These are phyloP conservation scores for Sipha maydis DNA, from an alignment of 2,888 invertebrate genomes.

Conservation along the genomic window DNA sequence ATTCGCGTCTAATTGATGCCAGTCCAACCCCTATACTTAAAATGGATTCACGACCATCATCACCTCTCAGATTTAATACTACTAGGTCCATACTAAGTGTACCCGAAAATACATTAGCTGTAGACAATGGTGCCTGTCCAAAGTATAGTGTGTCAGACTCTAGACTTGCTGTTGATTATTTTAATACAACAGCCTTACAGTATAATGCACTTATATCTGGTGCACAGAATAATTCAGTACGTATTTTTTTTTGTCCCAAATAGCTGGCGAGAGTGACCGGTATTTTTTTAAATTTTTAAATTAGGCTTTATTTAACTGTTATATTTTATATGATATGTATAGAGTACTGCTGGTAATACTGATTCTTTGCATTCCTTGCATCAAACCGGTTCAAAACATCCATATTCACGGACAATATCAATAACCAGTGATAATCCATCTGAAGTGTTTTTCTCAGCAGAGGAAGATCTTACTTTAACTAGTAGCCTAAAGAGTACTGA, in stretches of 20 bases:
- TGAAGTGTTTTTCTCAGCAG: constrained; percentile 92
- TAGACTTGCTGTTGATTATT: constrained; percentile 82
- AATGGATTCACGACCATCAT: constrained; percentile 62
- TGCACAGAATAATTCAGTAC: constrained; percentile 46
- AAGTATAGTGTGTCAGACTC: constrained; percentile 90
- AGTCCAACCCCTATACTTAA: constrained; percentile 69
- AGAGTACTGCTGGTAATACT: constrained; percentile 40
- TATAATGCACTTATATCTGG: constrained; percentile 46
- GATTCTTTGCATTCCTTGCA: constrained; percentile 51
- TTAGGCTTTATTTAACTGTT: constrained; percentile 7
- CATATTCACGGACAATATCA: constrained; percentile 77
- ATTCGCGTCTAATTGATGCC: constrained; percentile 80
- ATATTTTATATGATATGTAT: constrained; percentile 39
- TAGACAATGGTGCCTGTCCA: constrained; percentile 68
- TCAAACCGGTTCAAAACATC: constrained; percentile 46
- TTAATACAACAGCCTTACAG: constrained; percentile 65
- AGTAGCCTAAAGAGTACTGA: constrained; percentile 39
- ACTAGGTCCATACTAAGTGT: constrained; percentile 63
- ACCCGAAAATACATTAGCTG: constrained; percentile 62
- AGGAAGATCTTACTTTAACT: constrained; percentile 78
- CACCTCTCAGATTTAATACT: constrained; percentile 62
- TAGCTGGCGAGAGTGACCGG: constrained; percentile 39
- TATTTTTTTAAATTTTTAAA: constrained; percentile 17
- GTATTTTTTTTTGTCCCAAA: constrained; percentile 40
- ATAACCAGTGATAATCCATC: constrained; percentile 91